Evolutionary conservation across 2,888 invertebrate genomes (phyloP).

Genomic region (Serripes groenlandicus): DNA sequence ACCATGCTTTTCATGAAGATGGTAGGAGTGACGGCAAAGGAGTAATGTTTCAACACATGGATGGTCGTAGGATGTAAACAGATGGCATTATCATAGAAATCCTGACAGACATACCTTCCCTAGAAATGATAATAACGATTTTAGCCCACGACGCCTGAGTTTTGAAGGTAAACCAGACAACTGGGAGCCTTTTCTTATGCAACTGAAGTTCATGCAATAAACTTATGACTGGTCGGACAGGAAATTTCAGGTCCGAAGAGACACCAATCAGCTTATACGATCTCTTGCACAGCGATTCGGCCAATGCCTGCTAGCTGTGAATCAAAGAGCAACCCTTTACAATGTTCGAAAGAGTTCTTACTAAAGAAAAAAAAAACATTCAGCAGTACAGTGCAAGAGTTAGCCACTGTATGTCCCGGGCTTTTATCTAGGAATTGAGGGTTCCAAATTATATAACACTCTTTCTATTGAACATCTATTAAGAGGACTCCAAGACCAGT

Average conservation of each 20-base stretch:
- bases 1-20: too few species aligned
- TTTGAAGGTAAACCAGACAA: not conserved
- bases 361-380: slow-evolving; percentile 20
- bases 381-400: slow-evolving; percentile 38
- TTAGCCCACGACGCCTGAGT: not conserved
- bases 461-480: slow-evolving; percentile 39
- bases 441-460: slow-evolving; percentile 6
- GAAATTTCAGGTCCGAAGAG: not conserved
- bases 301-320: slow-evolving; percentile 19
- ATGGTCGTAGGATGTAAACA: too few species aligned
- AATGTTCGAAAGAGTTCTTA: slow-evolving; percentile 9
- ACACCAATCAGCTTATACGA: not conserved
- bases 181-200: slow-evolving; percentile 2
- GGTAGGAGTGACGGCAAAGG: too few species aligned
- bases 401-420: slow-evolving; percentile 23
- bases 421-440: slow-evolving; percentile 33
- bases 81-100: too few species aligned
- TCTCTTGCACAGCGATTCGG: slow-evolving; percentile 26
- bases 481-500: slow-evolving; percentile 34
- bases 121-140: too few species aligned
- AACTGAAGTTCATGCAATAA: not conserved
- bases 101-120: too few species aligned
- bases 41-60: too few species aligned
- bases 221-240: not conserved
- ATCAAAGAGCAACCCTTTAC: slow-evolving; percentile 20